These are phyloP conservation scores for Liolophura sinensis DNA, from an alignment of 1,140 invertebrate species.

Conservation along the genomic window DNA sequence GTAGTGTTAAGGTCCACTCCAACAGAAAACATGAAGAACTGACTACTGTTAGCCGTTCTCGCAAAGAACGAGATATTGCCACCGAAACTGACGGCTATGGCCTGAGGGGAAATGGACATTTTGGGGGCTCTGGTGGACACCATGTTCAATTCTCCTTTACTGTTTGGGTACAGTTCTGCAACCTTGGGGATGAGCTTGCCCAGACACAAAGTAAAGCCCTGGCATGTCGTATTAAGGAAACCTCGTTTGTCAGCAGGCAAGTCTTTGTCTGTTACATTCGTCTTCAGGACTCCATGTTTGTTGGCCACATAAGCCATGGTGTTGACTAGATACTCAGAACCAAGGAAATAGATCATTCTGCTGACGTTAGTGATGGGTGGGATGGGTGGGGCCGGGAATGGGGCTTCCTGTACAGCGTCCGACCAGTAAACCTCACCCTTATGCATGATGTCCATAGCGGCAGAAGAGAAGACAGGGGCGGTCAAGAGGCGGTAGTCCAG, in stretches of 20 bases:
- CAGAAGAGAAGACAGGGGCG: constrained; percentile 19
- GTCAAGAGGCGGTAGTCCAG: constrained; percentile 30
- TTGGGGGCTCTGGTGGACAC: no score
- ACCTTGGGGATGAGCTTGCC: constrained; percentile 20
- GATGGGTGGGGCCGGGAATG: constrained; percentile 25
- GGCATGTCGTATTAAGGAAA: constrained; percentile 22
- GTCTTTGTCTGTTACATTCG: constrained; percentile 31
- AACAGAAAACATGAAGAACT: no score
- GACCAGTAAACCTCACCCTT: constrained; percentile 35
- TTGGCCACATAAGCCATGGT: constrained; percentile 24
- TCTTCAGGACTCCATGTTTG: constrained; percentile 21
- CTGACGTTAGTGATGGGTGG: constrained; percentile 12
- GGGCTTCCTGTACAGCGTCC: constrained; percentile 19
- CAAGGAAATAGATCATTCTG: constrained; percentile 37
- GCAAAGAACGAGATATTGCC: no score
- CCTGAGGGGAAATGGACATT: no score
- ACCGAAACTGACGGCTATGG: no score
- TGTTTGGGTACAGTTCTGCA: background rate
- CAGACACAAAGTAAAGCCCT: constrained; percentile 12
- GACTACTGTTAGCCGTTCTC: no score
- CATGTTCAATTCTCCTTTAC: no score
- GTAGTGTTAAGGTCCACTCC: constrained; percentile 1
- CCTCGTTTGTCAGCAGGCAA: constrained; percentile 10
- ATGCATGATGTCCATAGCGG: constrained; percentile 27
- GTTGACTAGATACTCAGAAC: constrained; percentile 32